Conservation (phyloP, 2,113 vertebrate species). For the Phylloscopus trochilus region DNA sequence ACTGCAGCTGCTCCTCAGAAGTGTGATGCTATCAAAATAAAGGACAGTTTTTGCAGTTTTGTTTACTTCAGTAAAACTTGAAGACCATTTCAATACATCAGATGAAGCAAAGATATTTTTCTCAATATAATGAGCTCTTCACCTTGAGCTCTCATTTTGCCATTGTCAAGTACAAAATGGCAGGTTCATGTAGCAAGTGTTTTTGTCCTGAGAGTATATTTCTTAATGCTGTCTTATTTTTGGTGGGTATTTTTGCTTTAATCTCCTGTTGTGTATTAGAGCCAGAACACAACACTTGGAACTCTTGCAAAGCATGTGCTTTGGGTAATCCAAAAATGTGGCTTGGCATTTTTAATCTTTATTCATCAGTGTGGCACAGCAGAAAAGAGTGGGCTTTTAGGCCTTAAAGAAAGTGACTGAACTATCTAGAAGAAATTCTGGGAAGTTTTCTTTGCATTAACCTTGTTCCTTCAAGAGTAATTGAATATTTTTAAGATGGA, state of each 20-base stretch:
- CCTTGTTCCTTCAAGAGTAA: neutral
- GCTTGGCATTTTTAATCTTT: neutral
- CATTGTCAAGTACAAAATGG: constrained; percentile 18
- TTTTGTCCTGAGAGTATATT: constrained; percentile 10
- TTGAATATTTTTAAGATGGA: neutral
- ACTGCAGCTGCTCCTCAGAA: neutral
- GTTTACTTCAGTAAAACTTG: neutral
- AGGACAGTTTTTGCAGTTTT: neutral
- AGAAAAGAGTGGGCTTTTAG: neutral
- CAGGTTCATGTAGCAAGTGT: neutral
- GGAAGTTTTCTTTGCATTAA: neutral
- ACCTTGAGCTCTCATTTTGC: neutral
- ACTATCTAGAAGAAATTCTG: neutral
- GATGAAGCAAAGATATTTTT: neutral
- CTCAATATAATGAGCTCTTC: neutral
- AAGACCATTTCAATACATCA: neutral
- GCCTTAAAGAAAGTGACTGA: neutral
- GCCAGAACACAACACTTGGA: neutral
- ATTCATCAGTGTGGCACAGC: neutral
- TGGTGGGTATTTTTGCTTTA: neutral
- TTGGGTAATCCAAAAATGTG: neutral
- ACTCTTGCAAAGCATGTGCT: neutral
- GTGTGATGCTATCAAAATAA: neutral
- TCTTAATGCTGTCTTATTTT: neutral
- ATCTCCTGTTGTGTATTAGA: neutral